These are phyloP conservation scores for Muntiacus muntjak DNA, from an alignment of 2,113 vertebrate species.

Conservation along the genomic window DNA sequence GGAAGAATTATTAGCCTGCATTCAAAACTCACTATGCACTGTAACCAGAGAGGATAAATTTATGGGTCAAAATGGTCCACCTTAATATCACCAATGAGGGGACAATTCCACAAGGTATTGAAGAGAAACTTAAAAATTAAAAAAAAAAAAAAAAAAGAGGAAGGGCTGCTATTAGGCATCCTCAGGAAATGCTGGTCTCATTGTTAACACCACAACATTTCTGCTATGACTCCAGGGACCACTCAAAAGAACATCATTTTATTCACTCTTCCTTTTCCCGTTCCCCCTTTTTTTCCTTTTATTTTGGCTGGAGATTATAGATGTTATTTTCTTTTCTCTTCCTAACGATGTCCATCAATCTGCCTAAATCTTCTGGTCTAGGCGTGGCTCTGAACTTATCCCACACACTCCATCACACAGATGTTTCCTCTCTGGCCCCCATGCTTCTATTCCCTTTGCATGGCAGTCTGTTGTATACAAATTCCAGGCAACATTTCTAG, in stretches of 20 bases:
- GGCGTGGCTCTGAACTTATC: neutral
- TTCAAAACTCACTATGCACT: neutral
- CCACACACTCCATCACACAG: neutral
- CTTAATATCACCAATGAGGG: neutral
- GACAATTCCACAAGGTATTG: neutral
- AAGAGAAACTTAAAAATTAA: neutral
- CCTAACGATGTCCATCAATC: fast-evolving
- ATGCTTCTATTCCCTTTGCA: neutral
- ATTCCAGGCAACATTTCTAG: neutral
- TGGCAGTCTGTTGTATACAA: neutral
- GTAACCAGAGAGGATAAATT: neutral
- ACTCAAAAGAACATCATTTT: neutral
- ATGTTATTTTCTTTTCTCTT: neutral
- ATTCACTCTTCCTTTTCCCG: neutral
- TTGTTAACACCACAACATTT: neutral
- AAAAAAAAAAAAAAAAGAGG: neutral
- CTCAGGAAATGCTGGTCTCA: neutral
- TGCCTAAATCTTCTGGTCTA: neutral
- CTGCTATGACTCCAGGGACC: neutral
- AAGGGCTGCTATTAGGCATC: fast-evolving
- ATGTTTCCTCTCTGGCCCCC: conserved; percentile 42
- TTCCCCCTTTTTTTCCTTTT: neutral
- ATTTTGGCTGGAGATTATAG: neutral
- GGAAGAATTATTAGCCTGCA: neutral
- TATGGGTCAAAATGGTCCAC: neutral